Evolutionary conservation across 2,888 invertebrate genomes (phyloP), one percentile per base, ranked within the genome.

Genomic region (Sinelater perroti): DNA sequence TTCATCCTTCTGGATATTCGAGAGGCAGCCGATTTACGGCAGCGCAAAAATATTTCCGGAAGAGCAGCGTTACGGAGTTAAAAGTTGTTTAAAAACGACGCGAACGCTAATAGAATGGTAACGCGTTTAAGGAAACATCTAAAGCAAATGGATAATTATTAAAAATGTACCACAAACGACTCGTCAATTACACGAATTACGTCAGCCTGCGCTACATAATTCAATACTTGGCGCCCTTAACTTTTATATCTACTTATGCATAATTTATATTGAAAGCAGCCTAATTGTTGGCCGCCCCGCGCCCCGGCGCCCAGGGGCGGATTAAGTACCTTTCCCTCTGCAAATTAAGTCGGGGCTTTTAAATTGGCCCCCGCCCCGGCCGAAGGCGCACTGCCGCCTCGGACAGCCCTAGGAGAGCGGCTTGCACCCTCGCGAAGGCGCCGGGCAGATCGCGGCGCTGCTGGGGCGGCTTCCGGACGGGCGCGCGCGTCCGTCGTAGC

Each of bases 81-180:
- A 40, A 50, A 40, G 38, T 40, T 40, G 17, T 36, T 35, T 53
- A 21, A 33, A 44, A 53, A 44, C 17, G 45, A 13, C 31, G 20
- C 45, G 45, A 18, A 46, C 16, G 26, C 40, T 40, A 40, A 38
- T 38, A 38, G 38, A 38, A 38, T 21, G 38, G 6, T 38, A 38
- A 40, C 24, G 14, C 4, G 26, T 6, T 40, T 40, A 40, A 57
- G 60, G 62, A 61, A 62, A 66, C 62, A 66, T 66, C 66, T 65
- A 64, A 70, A 68, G 68, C 68, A 69, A 70, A 67, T 56, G 67
- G 60, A 61, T 70, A 70, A 71, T 70, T 70, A 68, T 67, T 69
- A 70, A 72, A 72, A 72, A 70, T 70, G 68, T 70, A 69, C 70
- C 72, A 68, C 71, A 72, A 70, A 71, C 69, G 72, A 66, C 62